These are phyloP conservation scores for Apistogramma diplotaenia DNA, from an alignment of 2,113 vertebrate species.

Conservation along the genomic window DNA sequence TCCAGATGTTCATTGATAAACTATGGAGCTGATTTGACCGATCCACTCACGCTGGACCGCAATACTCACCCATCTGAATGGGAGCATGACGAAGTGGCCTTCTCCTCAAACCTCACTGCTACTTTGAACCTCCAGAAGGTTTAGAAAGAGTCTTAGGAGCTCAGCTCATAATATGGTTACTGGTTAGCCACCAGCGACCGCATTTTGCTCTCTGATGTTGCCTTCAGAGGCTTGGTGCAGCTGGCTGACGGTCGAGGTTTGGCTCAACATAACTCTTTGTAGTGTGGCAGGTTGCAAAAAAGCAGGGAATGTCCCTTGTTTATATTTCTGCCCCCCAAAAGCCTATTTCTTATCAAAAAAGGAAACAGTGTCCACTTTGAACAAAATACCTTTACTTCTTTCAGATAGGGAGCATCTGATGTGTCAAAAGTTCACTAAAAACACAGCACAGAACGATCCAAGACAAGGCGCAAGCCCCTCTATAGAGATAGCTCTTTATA, in stretches of 20 bases:
- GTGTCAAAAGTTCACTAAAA: not conserved
- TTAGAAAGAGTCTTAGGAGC: slow-evolving; percentile 72
- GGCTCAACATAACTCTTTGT: slow-evolving; percentile 68
- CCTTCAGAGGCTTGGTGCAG: slow-evolving; percentile 72
- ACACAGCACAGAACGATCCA: not conserved
- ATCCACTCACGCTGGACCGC: slow-evolving; percentile 53
- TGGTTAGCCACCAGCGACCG: slow-evolving; percentile 79
- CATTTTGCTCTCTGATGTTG: slow-evolving; percentile 79
- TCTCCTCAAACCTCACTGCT: slow-evolving; percentile 67
- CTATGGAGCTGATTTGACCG: slow-evolving; percentile 54
- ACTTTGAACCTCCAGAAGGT: slow-evolving; percentile 75
- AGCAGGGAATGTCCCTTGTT: slow-evolving; percentile 57
- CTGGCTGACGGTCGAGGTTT: slow-evolving; percentile 69
- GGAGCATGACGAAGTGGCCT: slow-evolving; percentile 69
- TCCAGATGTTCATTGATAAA: slow-evolving; percentile 74
- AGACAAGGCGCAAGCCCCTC: not conserved
- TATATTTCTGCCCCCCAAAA: slow-evolving; percentile 21
- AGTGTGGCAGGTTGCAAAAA: slow-evolving; percentile 72
- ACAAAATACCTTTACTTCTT: not conserved
- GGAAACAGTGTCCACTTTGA: not conserved
- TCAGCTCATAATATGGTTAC: slow-evolving; percentile 79
- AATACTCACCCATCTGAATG: slow-evolving; percentile 64
- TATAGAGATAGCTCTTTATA: not conserved
- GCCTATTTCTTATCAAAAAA: slow-evolving; percentile 25
- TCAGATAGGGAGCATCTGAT: not conserved